Evolutionary conservation across 1,140 invertebrate species (phyloP).

Genomic region (Drosophila persimilis): DNA sequence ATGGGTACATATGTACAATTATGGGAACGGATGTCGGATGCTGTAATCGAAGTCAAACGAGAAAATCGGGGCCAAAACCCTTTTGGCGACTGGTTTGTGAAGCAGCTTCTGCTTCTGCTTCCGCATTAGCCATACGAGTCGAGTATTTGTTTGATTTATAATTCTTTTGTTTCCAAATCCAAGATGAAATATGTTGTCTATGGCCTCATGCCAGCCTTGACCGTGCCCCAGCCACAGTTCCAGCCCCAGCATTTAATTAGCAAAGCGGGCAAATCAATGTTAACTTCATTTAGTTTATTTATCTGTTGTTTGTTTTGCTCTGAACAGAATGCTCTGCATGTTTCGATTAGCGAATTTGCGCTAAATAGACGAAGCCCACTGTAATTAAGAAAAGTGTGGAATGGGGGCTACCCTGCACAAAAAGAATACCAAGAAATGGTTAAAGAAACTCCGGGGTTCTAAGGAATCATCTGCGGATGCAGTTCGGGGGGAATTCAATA

Average conservation of each 20-base stretch:
- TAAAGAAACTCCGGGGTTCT: too few relatives aligned
- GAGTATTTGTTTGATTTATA: conserved; percentile 4
- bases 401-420: too few relatives aligned
- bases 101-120: conserved; percentile 7
- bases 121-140: conserved; percentile 2
- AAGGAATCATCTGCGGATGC: too few relatives aligned
- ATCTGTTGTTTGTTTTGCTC: not conserved
- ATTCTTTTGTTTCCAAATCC: conserved; percentile 1
- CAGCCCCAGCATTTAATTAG: conserved; percentile 28
- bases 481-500: too few relatives aligned
- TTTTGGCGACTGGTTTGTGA: conserved; percentile 26
- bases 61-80: conserved; percentile 8
- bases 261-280: conserved; percentile 30
- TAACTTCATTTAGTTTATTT: conserved; percentile 2
- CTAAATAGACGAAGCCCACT: too few relatives aligned
- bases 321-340: too few relatives aligned
- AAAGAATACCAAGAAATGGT: too few relatives aligned
- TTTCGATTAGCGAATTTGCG: too few relatives aligned
- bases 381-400: too few relatives aligned
- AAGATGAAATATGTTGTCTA: conserved; percentile 11
- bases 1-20: conserved; percentile 15
- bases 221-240: conserved; percentile 7
- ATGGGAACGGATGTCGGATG: conserved; percentile 19
- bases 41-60: conserved; percentile 4
- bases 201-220: not conserved